Base-by-base conservation (phyloP, 2,797 vertebrate species). In the Microtus agrestis region DNA sequence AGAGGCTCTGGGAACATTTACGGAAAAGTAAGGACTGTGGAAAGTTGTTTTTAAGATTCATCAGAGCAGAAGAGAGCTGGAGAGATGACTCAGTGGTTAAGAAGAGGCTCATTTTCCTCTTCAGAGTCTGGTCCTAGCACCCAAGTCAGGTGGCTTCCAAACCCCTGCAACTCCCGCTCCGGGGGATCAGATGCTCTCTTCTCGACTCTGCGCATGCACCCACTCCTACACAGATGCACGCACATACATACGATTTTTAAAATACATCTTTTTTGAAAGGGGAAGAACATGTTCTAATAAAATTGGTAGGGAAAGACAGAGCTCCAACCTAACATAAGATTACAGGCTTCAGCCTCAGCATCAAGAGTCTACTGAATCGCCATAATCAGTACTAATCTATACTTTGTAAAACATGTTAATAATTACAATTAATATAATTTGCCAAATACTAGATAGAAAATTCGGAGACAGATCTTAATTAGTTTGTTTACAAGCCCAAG, bases 361-460 rank as follows among this genome's bases (percentile, higher is more conserved):
- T 0, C 46, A 8, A 71, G 69, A 80, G 11, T 81, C 56, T 71
- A 92, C 37, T 69, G 48, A 23, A 54, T 69, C 14, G 6, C 37
- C 15, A 81, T 65, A 56, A 79, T 48, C 65, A 65, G 86, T 51
- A 82, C 12, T 17, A 87, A 82, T 54, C 63, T 73, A 73, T 73
- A n/a, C 54, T 87, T 90, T 71, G n/a, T 43, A 74, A 84, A 88
- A 54, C 34, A 67, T 23, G n/a, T 92, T 95, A 85, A 12, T 84
- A 54, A 54, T 54, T 88, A 46, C 63, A 78, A 51, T 84, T 43
- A 48, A 59, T 84, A 76, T 43, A 79, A 92, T 93, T 91, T 40
- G 78, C 56, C 86, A 94, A 95, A 73, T 59, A 92, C 29, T 59
- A 82, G 80, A 77, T 37, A 19, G 31, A 94, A 93, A 86, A 87